These are phyloP conservation scores for Tretioscincus oriximinensis DNA, from an alignment of 2,113 vertebrate genomes.

Conservation along the genomic window DNA sequence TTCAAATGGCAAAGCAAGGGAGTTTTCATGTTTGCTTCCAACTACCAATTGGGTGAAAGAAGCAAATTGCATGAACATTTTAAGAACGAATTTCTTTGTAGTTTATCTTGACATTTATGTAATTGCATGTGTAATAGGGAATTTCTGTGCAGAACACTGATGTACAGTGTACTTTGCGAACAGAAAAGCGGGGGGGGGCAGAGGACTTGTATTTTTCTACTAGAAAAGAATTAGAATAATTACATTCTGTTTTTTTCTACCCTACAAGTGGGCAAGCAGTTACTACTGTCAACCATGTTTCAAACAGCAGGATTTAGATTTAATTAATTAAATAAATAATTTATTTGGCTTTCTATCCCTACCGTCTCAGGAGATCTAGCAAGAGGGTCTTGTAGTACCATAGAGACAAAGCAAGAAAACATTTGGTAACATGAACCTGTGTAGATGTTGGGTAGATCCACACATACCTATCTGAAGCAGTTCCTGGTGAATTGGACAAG, in stretches of 20 bases:
- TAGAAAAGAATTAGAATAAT: neutral
- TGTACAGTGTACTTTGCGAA: neutral
- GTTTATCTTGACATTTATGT: constrained; percentile 48
- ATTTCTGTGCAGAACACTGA: constrained; percentile 20
- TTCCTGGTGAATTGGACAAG: too few species aligned
- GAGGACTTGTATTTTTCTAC: constrained; percentile 21
- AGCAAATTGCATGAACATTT: constrained; percentile 41
- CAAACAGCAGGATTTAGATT: too few species aligned
- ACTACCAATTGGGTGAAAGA: constrained; percentile 40
- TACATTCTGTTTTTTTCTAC: neutral
- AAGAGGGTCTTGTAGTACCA: too few species aligned
- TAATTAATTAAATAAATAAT: too few species aligned
- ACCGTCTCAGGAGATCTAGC: too few species aligned
- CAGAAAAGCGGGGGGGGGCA: constrained; percentile 7
- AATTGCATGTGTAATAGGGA: constrained; percentile 35
- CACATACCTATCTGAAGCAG: too few species aligned
- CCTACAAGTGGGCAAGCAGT: too few species aligned
- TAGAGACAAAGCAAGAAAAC: too few species aligned
- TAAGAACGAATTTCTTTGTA: constrained; percentile 2
- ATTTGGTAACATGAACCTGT: too few species aligned
- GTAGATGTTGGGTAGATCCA: too few species aligned
- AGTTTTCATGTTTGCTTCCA: constrained; percentile 26
- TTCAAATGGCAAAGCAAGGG: constrained; percentile 33
- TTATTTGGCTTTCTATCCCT: too few species aligned
- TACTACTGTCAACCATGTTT: too few species aligned